phyloP scores from a whole-genome alignment of 2,113 vertebrate species.

The Oenanthe oenanthe region DNA sequence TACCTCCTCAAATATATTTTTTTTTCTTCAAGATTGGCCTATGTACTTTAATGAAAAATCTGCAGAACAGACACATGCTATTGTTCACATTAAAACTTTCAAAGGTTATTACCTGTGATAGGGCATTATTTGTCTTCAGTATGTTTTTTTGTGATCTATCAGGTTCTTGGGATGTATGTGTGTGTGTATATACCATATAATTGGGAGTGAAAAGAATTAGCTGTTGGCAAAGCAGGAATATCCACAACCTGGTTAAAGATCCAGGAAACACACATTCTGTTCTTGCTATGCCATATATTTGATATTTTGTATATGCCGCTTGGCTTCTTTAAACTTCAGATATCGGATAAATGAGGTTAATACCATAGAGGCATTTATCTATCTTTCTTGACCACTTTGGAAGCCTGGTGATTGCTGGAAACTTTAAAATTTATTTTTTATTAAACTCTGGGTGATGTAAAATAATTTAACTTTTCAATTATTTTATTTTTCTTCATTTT shows the following conservation, averaged over 20 bases:
- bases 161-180: conserved; percentile 62
- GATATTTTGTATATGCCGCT: neutral
- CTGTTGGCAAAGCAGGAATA: conserved; percentile 53
- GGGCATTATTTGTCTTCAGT: conserved; percentile 68
- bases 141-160: conserved; percentile 60
- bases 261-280: neutral
- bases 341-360: neutral
- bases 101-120: conserved; percentile 73
- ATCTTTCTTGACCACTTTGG: neutral
- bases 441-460: neutral
- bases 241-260: neutral
- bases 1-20: conserved; percentile 73
- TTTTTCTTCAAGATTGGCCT: conserved; percentile 68
- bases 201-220: conserved; percentile 62
- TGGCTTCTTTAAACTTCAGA: neutral
- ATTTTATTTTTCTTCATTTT: neutral
- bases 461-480: neutral
- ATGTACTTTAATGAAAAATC: conserved; percentile 81
- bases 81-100: conserved; percentile 80
- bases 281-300: neutral
- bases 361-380: neutral
- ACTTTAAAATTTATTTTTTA: neutral
- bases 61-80: conserved; percentile 65
- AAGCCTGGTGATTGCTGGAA: neutral
- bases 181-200: conserved; percentile 31